Evolutionary conservation across 2,797 vertebrate genomes (phyloP).

Genomic region (Streptopelia turtur): DNA sequence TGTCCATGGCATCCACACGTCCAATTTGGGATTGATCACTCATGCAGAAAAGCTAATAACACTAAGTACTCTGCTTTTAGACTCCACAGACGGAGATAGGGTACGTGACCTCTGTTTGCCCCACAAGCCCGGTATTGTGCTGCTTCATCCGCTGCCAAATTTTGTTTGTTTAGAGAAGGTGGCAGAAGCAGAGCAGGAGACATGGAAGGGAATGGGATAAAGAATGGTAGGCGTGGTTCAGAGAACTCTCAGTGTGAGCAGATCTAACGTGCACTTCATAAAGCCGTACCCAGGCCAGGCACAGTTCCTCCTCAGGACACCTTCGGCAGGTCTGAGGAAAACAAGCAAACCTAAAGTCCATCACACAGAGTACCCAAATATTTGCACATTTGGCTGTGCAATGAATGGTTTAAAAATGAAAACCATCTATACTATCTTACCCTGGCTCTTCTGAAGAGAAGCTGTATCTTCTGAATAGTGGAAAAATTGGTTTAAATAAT

Average conservation of each 20-base stretch:
- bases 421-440: background rate
- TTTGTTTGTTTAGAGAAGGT: background rate
- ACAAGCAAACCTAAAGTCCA: background rate
- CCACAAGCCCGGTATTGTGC: background rate
- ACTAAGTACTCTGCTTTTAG: conserved; percentile 11
- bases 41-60: conserved; percentile 43
- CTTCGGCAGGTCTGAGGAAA: background rate
- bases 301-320: background rate
- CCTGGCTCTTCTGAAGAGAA: background rate
- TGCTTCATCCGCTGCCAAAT: background rate
- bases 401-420: background rate
- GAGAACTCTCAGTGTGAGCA: background rate
- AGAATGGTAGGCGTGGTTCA: background rate
- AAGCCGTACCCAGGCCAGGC: background rate
- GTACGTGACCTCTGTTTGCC: conserved; percentile 18
- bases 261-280: background rate
- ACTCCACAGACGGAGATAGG: background rate
- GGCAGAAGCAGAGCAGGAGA: background rate
- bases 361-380: background rate
- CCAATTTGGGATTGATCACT: conserved; percentile 13
- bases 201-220: background rate
- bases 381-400: background rate
- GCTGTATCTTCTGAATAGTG: background rate
- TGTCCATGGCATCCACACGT: background rate
- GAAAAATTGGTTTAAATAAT: background rate